Evolutionary conservation across 2,888 invertebrate genomes (phyloP).

Genomic region (Dyspetes luteomarginatus): DNA sequence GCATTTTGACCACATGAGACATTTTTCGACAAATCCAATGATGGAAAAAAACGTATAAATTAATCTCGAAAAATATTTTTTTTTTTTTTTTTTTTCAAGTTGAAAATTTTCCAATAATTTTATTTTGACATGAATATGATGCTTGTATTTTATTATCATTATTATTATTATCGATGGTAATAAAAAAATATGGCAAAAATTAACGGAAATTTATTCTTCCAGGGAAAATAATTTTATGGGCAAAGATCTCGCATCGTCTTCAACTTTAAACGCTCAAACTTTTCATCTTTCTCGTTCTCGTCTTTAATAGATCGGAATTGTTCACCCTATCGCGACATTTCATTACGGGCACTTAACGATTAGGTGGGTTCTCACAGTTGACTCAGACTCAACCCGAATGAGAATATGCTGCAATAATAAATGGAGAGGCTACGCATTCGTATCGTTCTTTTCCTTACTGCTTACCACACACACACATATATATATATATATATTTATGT

Average conservation of each 20-base stretch:
- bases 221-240: too few relatives aligned
- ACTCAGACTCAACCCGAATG: slow-evolving; percentile 49
- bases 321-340: slow-evolving; percentile 69
- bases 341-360: slow-evolving; percentile 68
- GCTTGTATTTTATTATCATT: too few relatives aligned
- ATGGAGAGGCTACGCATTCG: slow-evolving; percentile 46
- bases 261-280: slow-evolving; percentile 11
- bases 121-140: too few relatives aligned
- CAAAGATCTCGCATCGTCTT: slow-evolving; percentile 12
- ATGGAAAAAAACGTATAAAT: too few relatives aligned
- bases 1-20: too few relatives aligned
- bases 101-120: too few relatives aligned
- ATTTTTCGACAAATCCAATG: too few relatives aligned
- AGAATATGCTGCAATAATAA: slow-evolving; percentile 36
- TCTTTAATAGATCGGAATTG: slow-evolving; percentile 68
- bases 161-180: too few relatives aligned
- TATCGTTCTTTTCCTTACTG: slow-evolving; percentile 32
- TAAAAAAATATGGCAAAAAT: too few relatives aligned
- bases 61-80: too few relatives aligned
- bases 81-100: too few relatives aligned
- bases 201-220: too few relatives aligned
- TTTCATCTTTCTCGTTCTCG: slow-evolving; percentile 26
- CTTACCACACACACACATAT: not conserved
- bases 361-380: slow-evolving; percentile 64
- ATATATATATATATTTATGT: not conserved